Conservation (phyloP, 2,888 invertebrate genomes). For the Tholera decimalis region DNA sequence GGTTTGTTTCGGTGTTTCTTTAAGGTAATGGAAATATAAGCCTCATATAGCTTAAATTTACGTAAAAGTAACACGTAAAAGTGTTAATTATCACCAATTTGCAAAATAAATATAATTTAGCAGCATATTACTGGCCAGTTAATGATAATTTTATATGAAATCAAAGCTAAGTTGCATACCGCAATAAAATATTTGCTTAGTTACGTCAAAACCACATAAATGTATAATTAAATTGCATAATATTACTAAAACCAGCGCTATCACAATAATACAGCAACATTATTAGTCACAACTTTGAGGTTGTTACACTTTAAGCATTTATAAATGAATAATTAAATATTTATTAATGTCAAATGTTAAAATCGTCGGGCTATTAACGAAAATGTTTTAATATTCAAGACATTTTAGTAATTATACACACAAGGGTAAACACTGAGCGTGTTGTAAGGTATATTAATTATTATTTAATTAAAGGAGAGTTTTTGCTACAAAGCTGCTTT, state of each 20-base stretch:
- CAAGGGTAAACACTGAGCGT: slow-evolving; percentile 17
- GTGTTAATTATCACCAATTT: no score
- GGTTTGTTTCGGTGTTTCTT: no score
- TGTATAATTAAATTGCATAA: slow-evolving; percentile 33
- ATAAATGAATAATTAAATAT: slow-evolving; percentile 69
- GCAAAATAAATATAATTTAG: not conserved
- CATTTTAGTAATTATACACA: slow-evolving; percentile 24
- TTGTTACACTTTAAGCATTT: slow-evolving; percentile 65
- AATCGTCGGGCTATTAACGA: slow-evolving; percentile 56
- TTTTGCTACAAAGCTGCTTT: slow-evolving; percentile 61
- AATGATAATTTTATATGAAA: not conserved
- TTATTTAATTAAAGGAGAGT: slow-evolving; percentile 60
- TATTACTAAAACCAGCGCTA: slow-evolving; percentile 16
- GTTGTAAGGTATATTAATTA: slow-evolving; percentile 3
- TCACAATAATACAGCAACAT: slow-evolving; percentile 38
- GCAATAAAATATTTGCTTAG: slow-evolving; percentile 7
- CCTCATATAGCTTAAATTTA: no score
- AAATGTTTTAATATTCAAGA: slow-evolving; percentile 50
- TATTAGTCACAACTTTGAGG: slow-evolving; percentile 63
- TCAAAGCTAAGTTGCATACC: slow-evolving; percentile 1
- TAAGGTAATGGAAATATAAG: no score
- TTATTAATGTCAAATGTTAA: slow-evolving; percentile 75
- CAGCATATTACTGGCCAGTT: not conserved
- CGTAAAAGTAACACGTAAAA: no score
- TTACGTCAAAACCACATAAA: slow-evolving; percentile 13